Evolutionary conservation across 2,113 vertebrate genomes (phyloP).

Genomic region (Salminus brasiliensis): DNA sequence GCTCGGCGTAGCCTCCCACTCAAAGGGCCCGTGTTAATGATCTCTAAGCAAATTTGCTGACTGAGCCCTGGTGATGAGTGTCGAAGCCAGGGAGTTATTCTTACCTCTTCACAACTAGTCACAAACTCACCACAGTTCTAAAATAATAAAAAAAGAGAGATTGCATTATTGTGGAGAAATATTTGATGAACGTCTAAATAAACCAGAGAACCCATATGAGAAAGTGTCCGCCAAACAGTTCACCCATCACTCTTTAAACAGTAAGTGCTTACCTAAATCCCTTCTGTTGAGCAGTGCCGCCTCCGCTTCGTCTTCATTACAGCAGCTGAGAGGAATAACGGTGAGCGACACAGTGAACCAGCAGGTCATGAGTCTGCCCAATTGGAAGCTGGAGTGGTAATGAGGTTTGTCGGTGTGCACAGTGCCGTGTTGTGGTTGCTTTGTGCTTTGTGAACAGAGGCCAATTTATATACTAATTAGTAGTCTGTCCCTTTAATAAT

Average conservation of each 20-base stretch:
- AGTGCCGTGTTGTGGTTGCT: not conserved
- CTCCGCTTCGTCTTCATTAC: not conserved
- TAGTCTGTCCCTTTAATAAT: too few relatives aligned
- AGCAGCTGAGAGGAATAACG: not conserved
- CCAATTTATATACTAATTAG: too few relatives aligned
- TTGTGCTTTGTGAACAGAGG: too few relatives aligned
- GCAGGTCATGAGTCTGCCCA: not conserved
- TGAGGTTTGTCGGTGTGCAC: not conserved
- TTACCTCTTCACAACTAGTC: conserved; percentile 2
- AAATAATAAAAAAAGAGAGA: not conserved
- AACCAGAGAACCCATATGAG: not conserved
- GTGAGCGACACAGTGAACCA: not conserved
- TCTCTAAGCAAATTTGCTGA: not conserved
- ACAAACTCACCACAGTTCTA: not conserved
- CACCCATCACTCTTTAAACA: not conserved
- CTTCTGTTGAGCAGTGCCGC: not conserved
- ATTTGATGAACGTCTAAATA: not conserved
- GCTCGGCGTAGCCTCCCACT: not conserved
- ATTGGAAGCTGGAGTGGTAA: not conserved
- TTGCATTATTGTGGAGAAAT: not conserved
- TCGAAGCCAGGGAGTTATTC: not conserved
- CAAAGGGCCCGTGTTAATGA: not conserved
- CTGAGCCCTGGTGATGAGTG: not conserved
- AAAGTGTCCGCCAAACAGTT: too few relatives aligned
- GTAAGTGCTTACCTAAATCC: not conserved